Conservation (phyloP, 2,113 vertebrate genomes). For the Passer domesticus region DNA sequence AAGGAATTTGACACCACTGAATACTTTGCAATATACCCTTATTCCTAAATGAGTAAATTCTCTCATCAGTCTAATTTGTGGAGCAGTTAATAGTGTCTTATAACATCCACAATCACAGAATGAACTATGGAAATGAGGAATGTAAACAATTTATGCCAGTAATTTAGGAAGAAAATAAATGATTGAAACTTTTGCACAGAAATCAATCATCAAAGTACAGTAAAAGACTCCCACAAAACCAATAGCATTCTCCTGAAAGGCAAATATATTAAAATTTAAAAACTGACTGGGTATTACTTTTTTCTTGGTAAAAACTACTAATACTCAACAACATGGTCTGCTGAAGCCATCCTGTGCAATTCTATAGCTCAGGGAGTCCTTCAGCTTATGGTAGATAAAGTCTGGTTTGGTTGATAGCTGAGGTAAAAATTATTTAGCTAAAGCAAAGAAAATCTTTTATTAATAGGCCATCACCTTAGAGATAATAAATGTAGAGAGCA, state of each 20-base stretch:
- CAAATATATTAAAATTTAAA: background rate
- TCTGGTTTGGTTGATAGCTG: background rate
- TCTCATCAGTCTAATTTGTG: background rate
- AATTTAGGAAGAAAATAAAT: background rate
- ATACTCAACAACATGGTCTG: background rate
- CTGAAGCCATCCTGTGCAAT: background rate
- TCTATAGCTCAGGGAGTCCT: background rate
- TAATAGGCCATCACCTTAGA: background rate
- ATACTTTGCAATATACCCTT: background rate
- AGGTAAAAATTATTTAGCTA: background rate
- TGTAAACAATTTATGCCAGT: background rate
- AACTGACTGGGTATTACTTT: fast-evolving
- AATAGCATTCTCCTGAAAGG: background rate
- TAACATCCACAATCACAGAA: background rate
- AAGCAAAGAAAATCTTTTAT: background rate
- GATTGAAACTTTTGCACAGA: background rate
- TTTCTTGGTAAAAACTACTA: background rate
- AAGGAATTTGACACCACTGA: background rate
- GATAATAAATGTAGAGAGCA: background rate
- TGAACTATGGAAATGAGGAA: background rate
- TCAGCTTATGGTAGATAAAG: background rate
- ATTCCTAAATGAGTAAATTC: background rate
- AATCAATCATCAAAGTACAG: background rate
- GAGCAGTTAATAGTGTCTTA: background rate
- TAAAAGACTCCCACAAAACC: background rate